Conservation (phyloP, 2,888 invertebrate species). For the Pemphredon lugubris region DNA sequence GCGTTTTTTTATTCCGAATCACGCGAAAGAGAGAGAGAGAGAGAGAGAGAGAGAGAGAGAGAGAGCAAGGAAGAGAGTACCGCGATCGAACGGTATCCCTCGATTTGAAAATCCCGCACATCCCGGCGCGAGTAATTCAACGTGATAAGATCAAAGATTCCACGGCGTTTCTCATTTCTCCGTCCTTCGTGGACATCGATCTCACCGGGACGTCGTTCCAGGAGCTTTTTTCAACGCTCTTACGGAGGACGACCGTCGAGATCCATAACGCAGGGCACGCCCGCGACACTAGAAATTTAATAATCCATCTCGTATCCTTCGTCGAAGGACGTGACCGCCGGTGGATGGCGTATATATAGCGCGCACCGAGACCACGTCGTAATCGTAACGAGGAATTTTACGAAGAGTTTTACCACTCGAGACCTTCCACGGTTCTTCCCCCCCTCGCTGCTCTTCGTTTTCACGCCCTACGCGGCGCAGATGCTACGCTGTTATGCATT, state of each 20-base stretch:
- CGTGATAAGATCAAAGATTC: conserved; percentile 4
- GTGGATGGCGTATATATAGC: conserved; percentile 49
- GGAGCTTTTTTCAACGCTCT: conserved; percentile 19
- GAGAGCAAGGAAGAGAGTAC: too few relatives aligned
- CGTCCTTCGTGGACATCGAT: conserved; percentile 31
- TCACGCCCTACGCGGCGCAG: not conserved
- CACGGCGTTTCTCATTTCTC: conserved; percentile 8
- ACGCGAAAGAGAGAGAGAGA: too few relatives aligned
- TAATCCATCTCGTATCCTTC: conserved; percentile 70
- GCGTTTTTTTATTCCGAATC: too few relatives aligned
- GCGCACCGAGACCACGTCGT: conserved; percentile 72
- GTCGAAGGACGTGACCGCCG: conserved; percentile 47
- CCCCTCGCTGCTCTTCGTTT: conserved; percentile 3
- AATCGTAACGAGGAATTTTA: conserved; percentile 77
- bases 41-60: too few relatives aligned
- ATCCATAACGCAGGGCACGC: conserved; percentile 44
- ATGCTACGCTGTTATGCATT: conserved; percentile 24
- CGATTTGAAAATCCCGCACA: too few relatives aligned
- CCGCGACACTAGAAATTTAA: conserved; percentile 70
- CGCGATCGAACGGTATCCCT: too few relatives aligned
- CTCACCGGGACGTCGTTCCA: conserved; percentile 12
- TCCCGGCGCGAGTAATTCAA: not conserved
- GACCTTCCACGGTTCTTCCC: conserved; percentile 28
- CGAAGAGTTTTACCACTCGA: conserved; percentile 60
- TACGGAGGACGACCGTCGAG: conserved; percentile 1